Percentiles rank a stretch among this genome's conserved stretches.
These are phyloP conservation scores for Aphidoletes aphidimyza DNA, from an alignment of 2,888 invertebrate species.

Conservation along the genomic window DNA sequence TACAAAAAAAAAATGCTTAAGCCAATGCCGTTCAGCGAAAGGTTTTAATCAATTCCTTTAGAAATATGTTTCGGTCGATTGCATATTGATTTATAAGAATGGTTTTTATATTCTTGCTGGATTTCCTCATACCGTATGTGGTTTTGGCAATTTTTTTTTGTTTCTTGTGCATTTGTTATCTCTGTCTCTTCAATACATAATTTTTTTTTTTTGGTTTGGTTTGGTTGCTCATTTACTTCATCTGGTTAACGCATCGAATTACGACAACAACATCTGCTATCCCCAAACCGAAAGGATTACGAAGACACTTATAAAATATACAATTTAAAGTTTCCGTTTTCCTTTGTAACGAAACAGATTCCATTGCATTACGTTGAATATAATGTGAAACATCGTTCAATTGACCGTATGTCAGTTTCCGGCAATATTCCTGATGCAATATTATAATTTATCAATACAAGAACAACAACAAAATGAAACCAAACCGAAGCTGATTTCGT, in stretches of 20 bases:
- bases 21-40: no score
- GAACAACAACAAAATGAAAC: no score
- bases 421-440: conserved; percentile 32
- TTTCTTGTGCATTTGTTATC: background rate
- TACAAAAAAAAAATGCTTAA: no score
- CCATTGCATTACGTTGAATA: background rate
- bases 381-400: background rate
- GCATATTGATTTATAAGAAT: background rate
- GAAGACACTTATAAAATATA: background rate
- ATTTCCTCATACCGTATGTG: conserved; percentile 16
- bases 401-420: conserved; percentile 49
- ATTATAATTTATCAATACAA: background rate
- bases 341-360: background rate
- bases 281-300: background rate
- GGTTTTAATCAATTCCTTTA: background rate
- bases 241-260: conserved; percentile 33
- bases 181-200: no score
- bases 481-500: no score
- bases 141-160: background rate
- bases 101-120: background rate
- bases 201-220: background rate
- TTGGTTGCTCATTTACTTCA: no score
- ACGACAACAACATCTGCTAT: conserved; percentile 36
- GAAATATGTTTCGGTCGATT: background rate
- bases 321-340: conserved; percentile 21